A percentile compares a stretch with the other conserved stretches of the same genome.
These are phyloP conservation scores for Pachycephala philippinensis DNA, from an alignment of 2,113 vertebrate genomes.

Conservation along the genomic window DNA sequence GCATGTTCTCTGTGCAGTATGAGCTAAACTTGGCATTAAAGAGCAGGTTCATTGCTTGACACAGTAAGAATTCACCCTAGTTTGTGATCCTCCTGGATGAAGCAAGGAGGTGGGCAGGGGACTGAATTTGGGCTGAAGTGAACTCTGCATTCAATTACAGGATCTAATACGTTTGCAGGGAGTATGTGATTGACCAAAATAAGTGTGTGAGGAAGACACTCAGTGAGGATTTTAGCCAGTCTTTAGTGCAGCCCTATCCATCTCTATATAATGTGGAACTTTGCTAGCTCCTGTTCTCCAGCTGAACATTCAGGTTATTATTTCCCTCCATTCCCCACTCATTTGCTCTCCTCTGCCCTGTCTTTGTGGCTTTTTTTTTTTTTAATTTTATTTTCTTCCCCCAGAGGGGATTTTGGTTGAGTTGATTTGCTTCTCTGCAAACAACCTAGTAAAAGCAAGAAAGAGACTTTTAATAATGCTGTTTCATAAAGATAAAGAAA, in stretches of 20 bases:
- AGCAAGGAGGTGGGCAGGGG: neutral
- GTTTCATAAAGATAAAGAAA: conserved; percentile 9
- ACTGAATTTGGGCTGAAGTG: neutral
- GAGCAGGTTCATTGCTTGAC: neutral
- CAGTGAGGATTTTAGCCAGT: neutral
- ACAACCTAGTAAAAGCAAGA: conserved; percentile 5
- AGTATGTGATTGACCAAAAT: neutral
- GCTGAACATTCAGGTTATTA: neutral
- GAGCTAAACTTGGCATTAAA: neutral
- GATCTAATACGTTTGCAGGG: neutral
- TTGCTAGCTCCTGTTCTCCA: neutral
- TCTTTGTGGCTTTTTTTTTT: neutral
- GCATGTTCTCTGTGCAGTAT: neutral
- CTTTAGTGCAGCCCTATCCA: neutral
- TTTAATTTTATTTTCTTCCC: neutral
- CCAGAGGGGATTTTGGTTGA: neutral
- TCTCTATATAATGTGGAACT: neutral
- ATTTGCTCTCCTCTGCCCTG: neutral
- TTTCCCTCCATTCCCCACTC: neutral
- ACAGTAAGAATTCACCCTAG: neutral
- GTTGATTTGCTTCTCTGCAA: neutral
- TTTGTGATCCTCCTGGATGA: neutral
- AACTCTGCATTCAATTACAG: neutral
- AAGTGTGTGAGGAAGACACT: neutral
- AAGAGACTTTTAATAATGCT: conserved; percentile 23